Evolutionary conservation across 2,888 invertebrate genomes (phyloP), one percentile per base, ranked within the genome.

Genomic region (Pomacea canaliculata): DNA sequence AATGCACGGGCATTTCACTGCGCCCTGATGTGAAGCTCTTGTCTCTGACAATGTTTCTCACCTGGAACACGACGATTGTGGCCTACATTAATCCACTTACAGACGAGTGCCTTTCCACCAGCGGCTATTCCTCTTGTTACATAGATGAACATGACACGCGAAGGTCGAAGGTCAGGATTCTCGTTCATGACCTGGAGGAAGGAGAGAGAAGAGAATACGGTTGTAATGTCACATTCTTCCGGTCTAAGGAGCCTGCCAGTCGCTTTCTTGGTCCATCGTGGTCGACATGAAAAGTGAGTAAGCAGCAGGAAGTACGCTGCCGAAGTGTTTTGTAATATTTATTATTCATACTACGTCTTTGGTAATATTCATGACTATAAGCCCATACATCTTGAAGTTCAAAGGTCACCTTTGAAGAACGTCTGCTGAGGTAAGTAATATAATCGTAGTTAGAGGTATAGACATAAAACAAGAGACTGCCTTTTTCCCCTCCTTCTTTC

Each of bases 1-100:
- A 67, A 65, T 51, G 69, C 51, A 37, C 37, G 37, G 73, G 67
- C 37, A 67, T 37, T 13, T 9, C 37, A 18, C 46, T 73, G 51
- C 13, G 46, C 46, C 19, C 73, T 19, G 73, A 67, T 27, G 65
- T 73, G 59, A 73, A 67, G 56, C 67, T 73, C n/a, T 12, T 73
- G n/a, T 73, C 66, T 18, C 59, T 73, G 49, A 49, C 49, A n/a
- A 51, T 73, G 49, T 27, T 51, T 56, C 27, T 27, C 10, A 27
- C 51, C 2, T 18, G 56, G 12, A 46, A 49, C n/a, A 49, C 8
- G 9, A 7, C 16, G 19, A 59, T 49, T 12, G 1, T 73, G 13
- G 73, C 73, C 10, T 73, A 59, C 8, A 13, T 73, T 18, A 67
- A 73, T 18, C n/a, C 65, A 10, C 1, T 67, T 13, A 59, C 73